These are phyloP conservation scores for Stichopus chloronotus DNA, from an alignment of 35 echinoderm and acorn worm species.

Conservation along the genomic window DNA sequence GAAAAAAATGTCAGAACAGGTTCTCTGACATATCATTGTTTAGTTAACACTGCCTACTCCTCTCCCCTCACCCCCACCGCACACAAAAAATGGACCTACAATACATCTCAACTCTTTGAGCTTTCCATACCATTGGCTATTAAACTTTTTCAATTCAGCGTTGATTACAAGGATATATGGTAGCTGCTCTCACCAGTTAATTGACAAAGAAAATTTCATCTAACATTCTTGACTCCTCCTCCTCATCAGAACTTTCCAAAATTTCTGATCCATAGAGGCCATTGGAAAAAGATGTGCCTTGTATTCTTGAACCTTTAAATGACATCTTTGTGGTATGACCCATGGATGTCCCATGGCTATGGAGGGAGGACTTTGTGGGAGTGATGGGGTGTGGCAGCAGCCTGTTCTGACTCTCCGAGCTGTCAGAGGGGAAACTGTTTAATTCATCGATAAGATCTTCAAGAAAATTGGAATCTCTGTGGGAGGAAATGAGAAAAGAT, in stretches of 20 bases:
- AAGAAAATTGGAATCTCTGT: conserved; percentile 37
- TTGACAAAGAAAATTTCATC: conserved; percentile 55
- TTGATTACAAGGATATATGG: no score
- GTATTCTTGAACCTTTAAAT: neutral
- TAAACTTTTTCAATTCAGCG: neutral
- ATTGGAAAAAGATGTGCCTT: neutral
- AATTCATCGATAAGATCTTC: conserved; percentile 44
- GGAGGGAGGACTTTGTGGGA: neutral
- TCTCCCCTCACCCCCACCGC: neutral
- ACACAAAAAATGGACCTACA: neutral
- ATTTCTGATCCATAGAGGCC: conserved; percentile 41
- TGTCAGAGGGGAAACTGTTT: conserved; percentile 18
- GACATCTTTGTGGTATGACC: neutral
- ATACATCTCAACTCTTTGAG: neutral
- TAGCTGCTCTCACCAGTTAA: neutral
- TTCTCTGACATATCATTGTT: no score
- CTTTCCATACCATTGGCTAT: neutral
- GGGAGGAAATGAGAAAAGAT: neutral
- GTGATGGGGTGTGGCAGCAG: neutral
- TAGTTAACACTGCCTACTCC: no score
- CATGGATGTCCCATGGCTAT: neutral
- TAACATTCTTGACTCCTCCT: conserved; percentile 42
- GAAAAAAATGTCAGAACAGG: no score
- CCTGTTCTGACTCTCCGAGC: neutral
- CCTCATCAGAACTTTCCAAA: conserved; percentile 21